Base-by-base conservation (phyloP, 2,888 invertebrate species). In the Nebria salina region DNA sequence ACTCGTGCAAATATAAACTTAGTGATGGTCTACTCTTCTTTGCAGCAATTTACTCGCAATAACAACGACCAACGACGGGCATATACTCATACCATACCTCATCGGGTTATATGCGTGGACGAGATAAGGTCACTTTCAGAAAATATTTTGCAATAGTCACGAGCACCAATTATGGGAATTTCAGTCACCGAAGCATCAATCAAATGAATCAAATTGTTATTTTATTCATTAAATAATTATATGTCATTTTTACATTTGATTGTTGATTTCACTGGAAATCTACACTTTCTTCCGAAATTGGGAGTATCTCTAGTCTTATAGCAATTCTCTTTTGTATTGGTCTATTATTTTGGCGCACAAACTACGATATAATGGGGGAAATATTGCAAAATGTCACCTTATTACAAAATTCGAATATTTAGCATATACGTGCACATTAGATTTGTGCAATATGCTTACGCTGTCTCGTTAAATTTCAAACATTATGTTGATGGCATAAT, bases 71-170 rank as follows among this genome's bases (percentile, higher is more conserved):
- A 34, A 34, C 34, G 34, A 34, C 34, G 34, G 34, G 34, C 34
- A 34, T 4, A 34, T 34, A 34, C 34, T 34, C 34, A 5, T 34
- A 34, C 13, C 54, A 54, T 54, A 54, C 54, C 54, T 54, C 54
- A 54, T 54, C 54, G 54, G 54, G 54, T 54, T 54, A 54, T 54
- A 54, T 54, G 54, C 54, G 54, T 54, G 54, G 54, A 54, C 54
- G 13, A 54, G 54, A 8, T 54, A 54, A 54, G 54, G 54, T 54
- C 54, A 54, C 54, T 54, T 54, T 54, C 54, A 54, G 54, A 54
- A 54, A 54, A 11, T 54, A 54, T 54, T 54, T 54, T 54, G 54
- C 54, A 54, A 54, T 54, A 54, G 54, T 54, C 54, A 54, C 54
- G 8, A 54, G 54, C 54, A 13, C 54, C 54, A 54, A 54, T 54